Conservation (phyloP, 2,113 vertebrate genomes). For the Hemiprocne comata region DNA sequence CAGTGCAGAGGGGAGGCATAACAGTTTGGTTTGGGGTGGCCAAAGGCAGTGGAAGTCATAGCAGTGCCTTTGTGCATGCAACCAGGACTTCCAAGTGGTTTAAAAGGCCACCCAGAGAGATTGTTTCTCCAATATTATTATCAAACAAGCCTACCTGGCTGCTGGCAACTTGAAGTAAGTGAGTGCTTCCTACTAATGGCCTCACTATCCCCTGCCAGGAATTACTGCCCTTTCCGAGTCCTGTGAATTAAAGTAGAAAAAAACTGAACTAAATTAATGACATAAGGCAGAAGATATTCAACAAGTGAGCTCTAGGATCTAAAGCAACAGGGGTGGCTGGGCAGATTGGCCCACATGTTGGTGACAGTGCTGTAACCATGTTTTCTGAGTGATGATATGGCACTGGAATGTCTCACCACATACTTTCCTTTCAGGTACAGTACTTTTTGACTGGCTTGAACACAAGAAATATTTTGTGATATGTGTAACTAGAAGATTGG, state of each 20-base stretch:
- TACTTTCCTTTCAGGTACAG: neutral
- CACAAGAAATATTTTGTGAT: neutral
- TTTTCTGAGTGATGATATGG: neutral
- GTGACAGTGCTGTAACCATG: neutral
- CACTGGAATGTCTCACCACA: neutral
- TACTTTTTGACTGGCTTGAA: neutral
- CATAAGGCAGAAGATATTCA: neutral
- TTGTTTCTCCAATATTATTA: neutral
- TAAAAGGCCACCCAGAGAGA: neutral
- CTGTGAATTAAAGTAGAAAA: neutral
- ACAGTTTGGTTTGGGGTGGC: neutral
- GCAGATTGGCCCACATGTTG: neutral
- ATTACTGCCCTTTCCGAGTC: neutral
- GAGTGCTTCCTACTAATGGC: neutral
- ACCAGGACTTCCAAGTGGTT: neutral
- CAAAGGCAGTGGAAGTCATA: neutral
- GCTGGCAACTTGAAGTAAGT: neutral
- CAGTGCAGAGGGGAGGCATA: neutral
- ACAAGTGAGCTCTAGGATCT: neutral
- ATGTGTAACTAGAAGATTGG: neutral
- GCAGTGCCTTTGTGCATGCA: neutral
- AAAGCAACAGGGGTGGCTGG: neutral
- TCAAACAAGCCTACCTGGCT: neutral
- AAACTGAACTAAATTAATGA: neutral
- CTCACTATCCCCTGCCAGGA: neutral